Base-by-base conservation (phyloP, 2,888 invertebrate species). In the Theristus sp. region DNA sequence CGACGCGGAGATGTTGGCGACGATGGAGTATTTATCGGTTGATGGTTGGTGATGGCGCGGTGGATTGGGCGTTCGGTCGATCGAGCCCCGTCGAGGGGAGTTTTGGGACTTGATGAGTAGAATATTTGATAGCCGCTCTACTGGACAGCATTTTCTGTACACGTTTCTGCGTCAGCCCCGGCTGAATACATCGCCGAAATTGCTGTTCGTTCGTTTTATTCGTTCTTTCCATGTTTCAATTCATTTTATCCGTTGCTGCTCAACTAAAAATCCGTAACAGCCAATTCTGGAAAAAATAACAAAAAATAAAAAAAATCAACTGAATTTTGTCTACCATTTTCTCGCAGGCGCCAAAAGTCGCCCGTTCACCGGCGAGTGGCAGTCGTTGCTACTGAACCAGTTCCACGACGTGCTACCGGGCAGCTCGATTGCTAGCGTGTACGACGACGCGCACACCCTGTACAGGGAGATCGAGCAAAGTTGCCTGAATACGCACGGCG, bases 321-420 rank as follows among this genome's bases (percentile, higher is more conserved):
- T n/a, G n/a, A n/a, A n/a, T n/a, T n/a, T 13, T 38, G 10, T 38
- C 20, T 13, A 13, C 38, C 10, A 38, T 13, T 38, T 20, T 38
- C 10, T 13, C 20, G 20, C 38, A 38, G 38, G 38, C 38, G 10
- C 10, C 10, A 38, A 10, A 20, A 38, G 38, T 13, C 10, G 20
- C 20, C 10, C 10, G 10, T 13, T 38, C 38, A 38, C 10, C 20
- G 38, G 20, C 20, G 10, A 38, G 56, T 79, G 79, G 79, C 75
- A 78, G 62, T 69, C 75, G 20, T 64, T 79, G 26, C 67, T 79
- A 47, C 70, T 79, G 20, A 79, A 79, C 64, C 79, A 79, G 68
- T 79, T 79, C 68, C 79, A 79, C 66, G 79, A 79, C 68, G 77
- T 79, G 17, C 68, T 79, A 55, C 79, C 79, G 17, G 79, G 79